Conservation (phyloP, 2,113 vertebrate species). For the Panthera leo region DNA sequence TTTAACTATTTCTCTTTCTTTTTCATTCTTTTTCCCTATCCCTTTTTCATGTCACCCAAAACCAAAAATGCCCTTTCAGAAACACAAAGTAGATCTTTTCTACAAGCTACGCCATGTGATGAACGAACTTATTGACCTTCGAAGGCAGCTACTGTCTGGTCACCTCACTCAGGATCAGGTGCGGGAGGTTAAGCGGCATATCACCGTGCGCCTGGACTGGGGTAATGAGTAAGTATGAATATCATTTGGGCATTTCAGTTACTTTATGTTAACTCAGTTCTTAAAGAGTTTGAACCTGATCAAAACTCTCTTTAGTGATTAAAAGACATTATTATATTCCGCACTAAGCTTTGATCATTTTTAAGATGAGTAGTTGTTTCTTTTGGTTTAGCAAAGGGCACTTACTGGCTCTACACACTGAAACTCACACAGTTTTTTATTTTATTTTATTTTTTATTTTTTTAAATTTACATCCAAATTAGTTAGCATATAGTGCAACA, state of each 20-base stretch:
- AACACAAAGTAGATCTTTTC: slow-evolving; percentile 97
- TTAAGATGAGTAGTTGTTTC: not conserved
- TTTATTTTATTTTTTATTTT: not conserved
- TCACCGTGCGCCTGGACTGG: slow-evolving; percentile 97
- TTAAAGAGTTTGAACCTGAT: not conserved
- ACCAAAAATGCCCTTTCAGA: slow-evolving; percentile 85
- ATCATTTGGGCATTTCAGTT: slow-evolving; percentile 22
- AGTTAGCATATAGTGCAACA: no score
- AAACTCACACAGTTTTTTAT: not conserved
- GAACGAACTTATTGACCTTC: slow-evolving; percentile 97
- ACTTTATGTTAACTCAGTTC: not conserved
- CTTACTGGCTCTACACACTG: not conserved
- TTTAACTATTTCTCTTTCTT: slow-evolving; percentile 77
- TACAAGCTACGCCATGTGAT: slow-evolving; percentile 98
- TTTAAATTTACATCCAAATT: no score
- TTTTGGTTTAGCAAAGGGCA: slow-evolving; percentile 26
- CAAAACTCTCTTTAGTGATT: not conserved
- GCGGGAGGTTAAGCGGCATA: slow-evolving; percentile 96
- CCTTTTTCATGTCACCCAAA: slow-evolving; percentile 58
- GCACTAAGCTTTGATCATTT: not conserved
- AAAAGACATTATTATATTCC: not conserved
- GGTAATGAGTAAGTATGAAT: slow-evolving; percentile 96
- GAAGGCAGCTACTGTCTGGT: slow-evolving; percentile 95
- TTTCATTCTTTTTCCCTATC: slow-evolving; percentile 62
- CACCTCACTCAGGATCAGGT: slow-evolving; percentile 97